A percentile compares a stretch with the other conserved stretches of the same genome.
Conservation (phyloP, 2,113 vertebrate species). For the Hyla sarda region DNA sequence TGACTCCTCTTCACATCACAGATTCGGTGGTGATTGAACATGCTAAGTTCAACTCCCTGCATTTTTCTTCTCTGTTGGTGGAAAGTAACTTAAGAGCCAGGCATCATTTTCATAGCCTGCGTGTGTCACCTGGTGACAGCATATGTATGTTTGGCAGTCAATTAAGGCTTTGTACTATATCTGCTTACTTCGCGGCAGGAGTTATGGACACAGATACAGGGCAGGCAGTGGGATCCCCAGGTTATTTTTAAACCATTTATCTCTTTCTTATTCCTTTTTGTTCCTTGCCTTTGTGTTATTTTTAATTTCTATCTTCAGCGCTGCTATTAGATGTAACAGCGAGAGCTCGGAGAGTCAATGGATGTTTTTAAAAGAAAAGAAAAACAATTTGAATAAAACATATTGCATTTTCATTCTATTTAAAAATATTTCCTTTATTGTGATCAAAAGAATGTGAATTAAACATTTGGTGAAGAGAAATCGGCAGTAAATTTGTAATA, state of each 20-base stretch:
- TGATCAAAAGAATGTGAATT: too few relatives aligned
- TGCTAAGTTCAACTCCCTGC: neutral
- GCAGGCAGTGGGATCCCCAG: slow-evolving; percentile 38
- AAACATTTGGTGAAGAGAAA: neutral
- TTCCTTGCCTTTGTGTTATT: neutral
- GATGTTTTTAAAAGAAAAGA: neutral
- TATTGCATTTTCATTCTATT: neutral
- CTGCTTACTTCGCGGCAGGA: slow-evolving; percentile 33
- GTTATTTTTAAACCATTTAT: slow-evolving; percentile 45
- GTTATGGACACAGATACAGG: slow-evolving; percentile 27
- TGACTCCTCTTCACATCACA: neutral
- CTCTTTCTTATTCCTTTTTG: neutral
- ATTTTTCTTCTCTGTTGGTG: neutral
- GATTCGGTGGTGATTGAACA: neutral
- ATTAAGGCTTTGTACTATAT: slow-evolving; percentile 42
- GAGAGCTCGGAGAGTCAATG: neutral
- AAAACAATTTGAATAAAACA: neutral
- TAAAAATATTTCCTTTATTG: neutral
- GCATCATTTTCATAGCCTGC: slow-evolving; percentile 20
- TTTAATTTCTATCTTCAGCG: neutral
- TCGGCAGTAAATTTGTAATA: too few relatives aligned
- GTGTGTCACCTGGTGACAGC: slow-evolving; percentile 49
- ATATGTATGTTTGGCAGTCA: slow-evolving; percentile 48
- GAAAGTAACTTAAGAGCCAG: slow-evolving; percentile 13
- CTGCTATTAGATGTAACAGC: neutral